Conservation (phyloP, 2,113 vertebrate species). For the Diglossa brunneiventris region DNA sequence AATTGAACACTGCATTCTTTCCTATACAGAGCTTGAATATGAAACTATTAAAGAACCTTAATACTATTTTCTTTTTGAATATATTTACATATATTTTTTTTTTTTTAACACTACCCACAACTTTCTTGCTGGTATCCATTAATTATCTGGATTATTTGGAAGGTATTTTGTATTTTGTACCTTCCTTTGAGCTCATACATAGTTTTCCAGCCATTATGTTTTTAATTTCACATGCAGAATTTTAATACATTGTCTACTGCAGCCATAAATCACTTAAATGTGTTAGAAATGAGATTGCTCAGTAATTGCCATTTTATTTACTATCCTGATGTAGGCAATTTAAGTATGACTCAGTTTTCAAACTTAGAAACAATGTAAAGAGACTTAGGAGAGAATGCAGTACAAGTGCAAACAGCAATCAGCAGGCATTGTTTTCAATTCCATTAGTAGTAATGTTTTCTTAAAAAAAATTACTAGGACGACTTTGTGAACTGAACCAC, state of each 20-base stretch:
- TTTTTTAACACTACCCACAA: background rate
- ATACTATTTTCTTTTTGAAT: background rate
- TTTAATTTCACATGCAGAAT: background rate
- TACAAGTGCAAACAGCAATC: background rate
- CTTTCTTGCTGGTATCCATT: background rate
- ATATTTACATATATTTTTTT: background rate
- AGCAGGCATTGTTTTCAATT: background rate
- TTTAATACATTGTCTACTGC: background rate
- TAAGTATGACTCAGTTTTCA: background rate
- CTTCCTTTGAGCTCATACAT: background rate
- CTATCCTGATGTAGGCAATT: background rate
- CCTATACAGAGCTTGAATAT: background rate
- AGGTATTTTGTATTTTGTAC: background rate
- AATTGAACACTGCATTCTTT: background rate
- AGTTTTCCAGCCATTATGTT: background rate
- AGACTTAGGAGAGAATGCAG: background rate
- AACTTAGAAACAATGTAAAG: background rate
- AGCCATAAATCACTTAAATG: background rate
- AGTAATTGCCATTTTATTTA: slow-evolving; percentile 50
- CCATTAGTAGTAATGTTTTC: background rate
- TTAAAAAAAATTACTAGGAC: background rate
- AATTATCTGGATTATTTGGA: background rate
- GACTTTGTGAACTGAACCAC: background rate
- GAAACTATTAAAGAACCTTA: background rate
- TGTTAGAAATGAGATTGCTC: background rate